These are phyloP conservation scores for Euproctis similis DNA, from an alignment of 2,888 invertebrate genomes.

Conservation along the genomic window DNA sequence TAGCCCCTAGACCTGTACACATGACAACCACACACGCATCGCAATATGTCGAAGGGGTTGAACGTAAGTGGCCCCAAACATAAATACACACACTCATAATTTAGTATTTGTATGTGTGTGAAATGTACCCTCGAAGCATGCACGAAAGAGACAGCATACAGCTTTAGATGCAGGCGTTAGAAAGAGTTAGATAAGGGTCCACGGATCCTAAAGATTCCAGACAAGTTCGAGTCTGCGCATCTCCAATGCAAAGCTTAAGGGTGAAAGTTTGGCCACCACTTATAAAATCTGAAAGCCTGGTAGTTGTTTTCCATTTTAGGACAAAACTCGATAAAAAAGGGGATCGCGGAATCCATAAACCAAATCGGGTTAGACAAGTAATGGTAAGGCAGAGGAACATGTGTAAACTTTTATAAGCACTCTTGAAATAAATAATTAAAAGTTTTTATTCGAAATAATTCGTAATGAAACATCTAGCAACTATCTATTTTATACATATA, in stretches of 20 bases:
- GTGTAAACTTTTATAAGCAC: too few relatives aligned
- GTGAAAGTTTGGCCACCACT: slow-evolving; percentile 52
- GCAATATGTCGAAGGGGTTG: slow-evolving; percentile 60
- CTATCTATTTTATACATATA: too few relatives aligned
- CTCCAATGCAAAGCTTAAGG: slow-evolving; percentile 58
- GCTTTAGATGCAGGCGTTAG: slow-evolving; percentile 34
- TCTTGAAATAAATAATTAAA: too few relatives aligned
- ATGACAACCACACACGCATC: slow-evolving; percentile 63
- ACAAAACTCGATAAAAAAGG: slow-evolving; percentile 75
- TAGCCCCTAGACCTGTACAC: slow-evolving; percentile 56
- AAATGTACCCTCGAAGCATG: slow-evolving; percentile 49
- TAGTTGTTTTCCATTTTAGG: slow-evolving; percentile 76
- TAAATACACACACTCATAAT: slow-evolving; percentile 46
- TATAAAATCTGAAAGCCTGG: slow-evolving; percentile 51
- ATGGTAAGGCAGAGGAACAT: too few relatives aligned
- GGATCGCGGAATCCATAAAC: too few relatives aligned
- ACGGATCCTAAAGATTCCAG: slow-evolving; percentile 42
- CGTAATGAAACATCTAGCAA: too few relatives aligned
- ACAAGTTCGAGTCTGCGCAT: slow-evolving; percentile 65
- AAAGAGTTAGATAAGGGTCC: slow-evolving; percentile 55
- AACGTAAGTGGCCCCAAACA: slow-evolving; percentile 46
- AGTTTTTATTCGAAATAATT: too few relatives aligned
- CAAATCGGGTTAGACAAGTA: too few relatives aligned
- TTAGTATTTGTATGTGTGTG: slow-evolving; percentile 18
- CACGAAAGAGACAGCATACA: slow-evolving; percentile 40